Base-by-base conservation (phyloP, 2,888 invertebrate species). In the Pasiphila rectangulata region DNA sequence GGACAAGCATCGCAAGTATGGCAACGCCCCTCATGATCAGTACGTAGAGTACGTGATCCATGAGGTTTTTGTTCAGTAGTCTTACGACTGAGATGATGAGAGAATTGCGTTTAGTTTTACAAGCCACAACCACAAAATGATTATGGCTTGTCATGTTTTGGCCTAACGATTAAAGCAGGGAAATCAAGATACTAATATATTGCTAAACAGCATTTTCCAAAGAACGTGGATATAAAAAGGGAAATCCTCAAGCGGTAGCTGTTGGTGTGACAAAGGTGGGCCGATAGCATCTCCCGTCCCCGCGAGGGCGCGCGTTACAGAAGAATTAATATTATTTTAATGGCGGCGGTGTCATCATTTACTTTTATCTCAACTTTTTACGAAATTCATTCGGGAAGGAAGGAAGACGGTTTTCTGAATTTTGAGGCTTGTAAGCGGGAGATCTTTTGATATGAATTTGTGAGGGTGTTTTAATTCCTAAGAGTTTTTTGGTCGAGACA, bases 321-420 rank as follows among this genome's bases (percentile, higher is more conserved):
- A 65, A 61, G 69, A 75, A 73, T 73, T 74, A 70, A 72, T 75
- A 73, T 68, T 68, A 75, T 73, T 75, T 72, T 76, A 78, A 79
- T 71, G 76, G 64, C 66, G 61, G 67, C 69, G 75, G 75, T 61
- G 60, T 68, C 78, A 75, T 83, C 77, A 79, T 81, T 85, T 75
- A 76, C 71, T 73, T 75, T 80, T 83, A 83, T 83, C 84, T 70
- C 62, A 57, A 64, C 61, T 72, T 75, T 67, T 70, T 64, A 46
- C 41, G 54, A 45, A 51, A 57, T 52, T 54, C 38, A 54, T 57
- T 62, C 56, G 51, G 46, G 49, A 46, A 57, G 59, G 58, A 60
- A 57, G 45, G 53, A 57, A 50, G 55, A 53, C 37, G 47, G 39
- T 46, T 63, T 61, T 62, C 60, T 61, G 50, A 60, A 59, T 63